These are phyloP conservation scores for Crypturellus undulatus DNA, from an alignment of 2,113 vertebrate species.

Conservation along the genomic window DNA sequence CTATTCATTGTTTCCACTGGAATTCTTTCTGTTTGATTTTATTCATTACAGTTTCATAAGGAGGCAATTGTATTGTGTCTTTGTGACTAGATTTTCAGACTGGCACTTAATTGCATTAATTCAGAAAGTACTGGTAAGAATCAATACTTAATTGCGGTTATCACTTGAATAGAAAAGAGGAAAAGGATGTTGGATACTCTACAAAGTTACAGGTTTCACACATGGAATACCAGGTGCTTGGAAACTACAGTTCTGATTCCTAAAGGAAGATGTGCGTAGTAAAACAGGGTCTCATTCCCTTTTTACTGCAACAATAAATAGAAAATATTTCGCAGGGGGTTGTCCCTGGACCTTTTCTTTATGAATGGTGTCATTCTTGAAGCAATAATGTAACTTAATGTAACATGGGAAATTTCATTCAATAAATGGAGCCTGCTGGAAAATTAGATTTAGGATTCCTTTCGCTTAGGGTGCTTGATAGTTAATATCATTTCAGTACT, in stretches of 20 bases:
- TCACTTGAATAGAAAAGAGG: not conserved
- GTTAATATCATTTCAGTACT: not conserved
- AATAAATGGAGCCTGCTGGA: not conserved
- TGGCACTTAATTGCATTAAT: constrained; percentile 64
- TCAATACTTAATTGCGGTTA: constrained; percentile 43
- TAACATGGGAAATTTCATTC: not conserved
- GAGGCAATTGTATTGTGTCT: constrained; percentile 54
- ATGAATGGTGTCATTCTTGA: not conserved
- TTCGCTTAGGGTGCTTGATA: not conserved
- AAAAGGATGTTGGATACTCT: not conserved
- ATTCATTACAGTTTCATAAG: constrained; percentile 73
- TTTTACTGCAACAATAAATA: not conserved
- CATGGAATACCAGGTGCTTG: not conserved
- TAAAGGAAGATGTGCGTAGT: not conserved
- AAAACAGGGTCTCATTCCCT: not conserved
- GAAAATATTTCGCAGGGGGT: not conserved
- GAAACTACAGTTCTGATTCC: not conserved
- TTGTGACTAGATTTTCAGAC: constrained; percentile 65
- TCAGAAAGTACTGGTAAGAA: constrained; percentile 32
- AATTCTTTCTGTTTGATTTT: constrained; percentile 74
- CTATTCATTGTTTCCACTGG: constrained; percentile 73
- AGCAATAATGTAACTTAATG: constrained; percentile 4
- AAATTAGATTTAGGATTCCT: constrained; percentile 35
- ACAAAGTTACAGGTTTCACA: not conserved
- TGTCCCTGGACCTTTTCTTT: not conserved